Percentiles rank a stretch among this genome's conserved stretches.
These are phyloP conservation scores for Myopa tessellatipennis DNA, from an alignment of 2,888 invertebrate genomes.

Conservation along the genomic window DNA sequence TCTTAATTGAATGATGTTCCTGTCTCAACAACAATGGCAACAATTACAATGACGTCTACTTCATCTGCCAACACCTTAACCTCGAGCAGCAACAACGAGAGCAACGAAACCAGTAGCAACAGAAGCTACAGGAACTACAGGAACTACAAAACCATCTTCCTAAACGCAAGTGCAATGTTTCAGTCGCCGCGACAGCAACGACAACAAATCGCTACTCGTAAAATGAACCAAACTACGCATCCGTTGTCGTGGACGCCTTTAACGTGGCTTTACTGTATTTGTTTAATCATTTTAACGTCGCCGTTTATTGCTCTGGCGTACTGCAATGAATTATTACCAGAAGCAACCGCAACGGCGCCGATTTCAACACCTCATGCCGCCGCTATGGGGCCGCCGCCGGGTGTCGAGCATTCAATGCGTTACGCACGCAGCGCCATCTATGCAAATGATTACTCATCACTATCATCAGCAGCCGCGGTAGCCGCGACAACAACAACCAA, in stretches of 20 bases:
- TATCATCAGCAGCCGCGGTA: constrained; percentile 16
- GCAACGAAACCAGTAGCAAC: not conserved
- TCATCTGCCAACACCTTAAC: constrained; percentile 8
- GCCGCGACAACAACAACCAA: constrained; percentile 14
- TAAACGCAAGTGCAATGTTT: constrained; percentile 33
- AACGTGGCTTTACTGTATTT: constrained; percentile 32
- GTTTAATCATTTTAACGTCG: constrained; percentile 37
- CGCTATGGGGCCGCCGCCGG: not conserved
- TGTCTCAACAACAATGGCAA: not conserved
- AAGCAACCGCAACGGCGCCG: not conserved
- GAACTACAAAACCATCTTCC: constrained; percentile 31
- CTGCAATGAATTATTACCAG: constrained; percentile 26
- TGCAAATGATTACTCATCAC: constrained; percentile 24
- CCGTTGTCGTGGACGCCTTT: constrained; percentile 18
- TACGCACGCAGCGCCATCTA: constrained; percentile 37
- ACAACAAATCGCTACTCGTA: constrained; percentile 7
- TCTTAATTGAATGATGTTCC: not conserved
- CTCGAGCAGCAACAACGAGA: not conserved
- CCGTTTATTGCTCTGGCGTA: constrained; percentile 33
- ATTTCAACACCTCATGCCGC: not conserved
- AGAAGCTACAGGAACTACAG: constrained; percentile 34
- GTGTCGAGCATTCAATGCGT: not conserved
- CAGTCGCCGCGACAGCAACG: constrained; percentile 26
- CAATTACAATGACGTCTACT: not conserved
- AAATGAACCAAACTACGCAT: constrained; percentile 5